phyloP scores from a whole-genome alignment of 1,140 invertebrate genomes.

The Drosophila pseudoobscura region DNA sequence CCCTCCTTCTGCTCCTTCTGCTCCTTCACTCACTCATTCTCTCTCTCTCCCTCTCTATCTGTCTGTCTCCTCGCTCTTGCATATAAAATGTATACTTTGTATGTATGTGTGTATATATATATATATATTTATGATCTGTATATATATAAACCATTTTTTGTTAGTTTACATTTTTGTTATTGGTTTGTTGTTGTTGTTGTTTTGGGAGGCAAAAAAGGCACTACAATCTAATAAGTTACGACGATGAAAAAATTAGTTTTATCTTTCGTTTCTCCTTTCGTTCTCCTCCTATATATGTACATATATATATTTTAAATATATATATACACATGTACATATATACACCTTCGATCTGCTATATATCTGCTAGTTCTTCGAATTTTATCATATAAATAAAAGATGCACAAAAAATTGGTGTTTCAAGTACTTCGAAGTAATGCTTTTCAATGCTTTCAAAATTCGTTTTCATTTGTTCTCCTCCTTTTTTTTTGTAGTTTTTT shows the following conservation, averaged over 20 bases:
- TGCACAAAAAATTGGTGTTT: slow-evolving; percentile 69
- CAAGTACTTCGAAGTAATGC: slow-evolving; percentile 73
- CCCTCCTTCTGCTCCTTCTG: too few relatives aligned
- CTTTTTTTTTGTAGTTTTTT: background rate
- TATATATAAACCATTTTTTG: slow-evolving; percentile 59
- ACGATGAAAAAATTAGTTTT: slow-evolving; percentile 59
- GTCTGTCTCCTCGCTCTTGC: slow-evolving; percentile 21
- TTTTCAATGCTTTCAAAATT: slow-evolving; percentile 44
- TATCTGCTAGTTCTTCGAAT: slow-evolving; percentile 34
- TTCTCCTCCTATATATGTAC: background rate
- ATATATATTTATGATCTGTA: slow-evolving; percentile 44
- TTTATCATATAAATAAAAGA: slow-evolving; percentile 49
- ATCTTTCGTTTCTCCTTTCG: slow-evolving; percentile 19
- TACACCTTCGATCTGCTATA: slow-evolving; percentile 3
- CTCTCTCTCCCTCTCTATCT: background rate
- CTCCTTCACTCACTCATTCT: too few relatives aligned
- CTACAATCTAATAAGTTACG: slow-evolving; percentile 79
- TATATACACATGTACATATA: slow-evolving; percentile 23
- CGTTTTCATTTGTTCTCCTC: slow-evolving; percentile 43
- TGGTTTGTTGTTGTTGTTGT: slow-evolving; percentile 41
- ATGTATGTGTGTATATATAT: slow-evolving; percentile 32
- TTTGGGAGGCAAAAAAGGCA: slow-evolving; percentile 80
- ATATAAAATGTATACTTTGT: slow-evolving; percentile 38
- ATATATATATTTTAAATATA: slow-evolving; percentile 34
- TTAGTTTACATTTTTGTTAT: slow-evolving; percentile 56